Base-by-base conservation (phyloP, 2,797 vertebrate genomes). In the Tarsius wallacei region DNA sequence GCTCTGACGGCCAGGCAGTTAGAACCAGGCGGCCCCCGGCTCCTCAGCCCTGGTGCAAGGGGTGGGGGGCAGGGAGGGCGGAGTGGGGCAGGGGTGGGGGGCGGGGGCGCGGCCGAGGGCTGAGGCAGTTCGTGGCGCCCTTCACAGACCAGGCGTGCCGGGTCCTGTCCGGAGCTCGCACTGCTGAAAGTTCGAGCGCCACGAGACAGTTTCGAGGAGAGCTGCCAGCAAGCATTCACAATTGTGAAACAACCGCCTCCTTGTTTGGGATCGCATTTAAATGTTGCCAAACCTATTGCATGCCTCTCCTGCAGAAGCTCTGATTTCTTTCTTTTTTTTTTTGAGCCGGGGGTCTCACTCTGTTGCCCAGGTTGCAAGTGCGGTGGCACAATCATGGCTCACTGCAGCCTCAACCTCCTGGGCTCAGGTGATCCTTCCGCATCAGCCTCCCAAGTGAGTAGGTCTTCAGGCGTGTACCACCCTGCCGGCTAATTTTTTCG, bases 111-210 rank as follows among this genome's bases (percentile, higher is more conserved):
- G 3, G 68, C n/a, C 42, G 16, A 21, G 33, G 36, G 63, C 66
- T 3, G 3, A 66, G 3, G 51, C 47, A 7, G 13, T 36, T 5
- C 7, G 68, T 2, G 2, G 70, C 31, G 0, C 31, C 24, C 42
- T 9, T n/a, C 74, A 19, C 68, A 22, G 71, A 12, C 24, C 63
- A 6, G 42, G 91, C 91, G 24, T 3, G 93, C 61, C 87, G 2
- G 71, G 66, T 47, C 85, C 94, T 63, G 93, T 74, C 63, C 47
- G 7, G 51, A 22, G 31, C 28, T 33, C 13, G 42, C 61, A 7
- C 47, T 19, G 24, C 49, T 78, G 9, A 15, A 49, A 80, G 49
- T 13, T 6, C 68, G 78, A 15, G 55, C 11, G 28, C 22, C 57
- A 24, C 80, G 22, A 19, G 51, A 2, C 11, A 13, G 51, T 84